Evolutionary conservation across 2,113 vertebrate species (phyloP).

Genomic region (Carassius gibelio): DNA sequence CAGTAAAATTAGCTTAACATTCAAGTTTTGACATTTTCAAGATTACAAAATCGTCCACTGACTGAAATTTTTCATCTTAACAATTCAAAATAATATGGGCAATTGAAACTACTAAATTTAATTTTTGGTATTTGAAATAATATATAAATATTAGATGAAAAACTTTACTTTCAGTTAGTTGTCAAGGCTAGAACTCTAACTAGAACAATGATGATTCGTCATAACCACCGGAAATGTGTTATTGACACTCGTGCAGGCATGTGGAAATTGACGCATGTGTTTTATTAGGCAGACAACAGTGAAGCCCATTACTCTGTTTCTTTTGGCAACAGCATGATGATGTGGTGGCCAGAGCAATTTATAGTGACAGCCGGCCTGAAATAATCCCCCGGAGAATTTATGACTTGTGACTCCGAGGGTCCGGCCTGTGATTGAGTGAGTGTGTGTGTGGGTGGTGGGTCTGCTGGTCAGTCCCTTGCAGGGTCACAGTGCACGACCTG

Average conservation of each 20-base stretch:
- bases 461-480: constrained; percentile 59
- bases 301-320: constrained; percentile 33
- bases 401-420: constrained; percentile 56
- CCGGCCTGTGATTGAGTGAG: constrained; percentile 43
- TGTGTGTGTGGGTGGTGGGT: constrained; percentile 64
- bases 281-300: constrained; percentile 39
- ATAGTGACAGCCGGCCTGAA: constrained; percentile 53
- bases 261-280: constrained; percentile 5
- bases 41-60: no score
- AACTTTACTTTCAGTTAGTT: no score
- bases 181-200: no score
- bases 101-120: no score
- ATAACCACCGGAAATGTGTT: background rate
- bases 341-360: constrained; percentile 51
- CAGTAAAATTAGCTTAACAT: background rate
- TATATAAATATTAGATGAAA: no score
- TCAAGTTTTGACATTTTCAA: no score
- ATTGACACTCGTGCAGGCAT: background rate
- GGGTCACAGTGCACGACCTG: constrained; percentile 80
- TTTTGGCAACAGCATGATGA: constrained; percentile 39
- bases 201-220: background rate
- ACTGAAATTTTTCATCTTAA: background rate
- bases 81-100: background rate
- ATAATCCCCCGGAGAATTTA: constrained; percentile 64
- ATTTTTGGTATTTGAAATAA: no score